These are phyloP conservation scores for Protosalanx chinensis DNA, from an alignment of 2,797 vertebrate genomes.

Conservation along the genomic window DNA sequence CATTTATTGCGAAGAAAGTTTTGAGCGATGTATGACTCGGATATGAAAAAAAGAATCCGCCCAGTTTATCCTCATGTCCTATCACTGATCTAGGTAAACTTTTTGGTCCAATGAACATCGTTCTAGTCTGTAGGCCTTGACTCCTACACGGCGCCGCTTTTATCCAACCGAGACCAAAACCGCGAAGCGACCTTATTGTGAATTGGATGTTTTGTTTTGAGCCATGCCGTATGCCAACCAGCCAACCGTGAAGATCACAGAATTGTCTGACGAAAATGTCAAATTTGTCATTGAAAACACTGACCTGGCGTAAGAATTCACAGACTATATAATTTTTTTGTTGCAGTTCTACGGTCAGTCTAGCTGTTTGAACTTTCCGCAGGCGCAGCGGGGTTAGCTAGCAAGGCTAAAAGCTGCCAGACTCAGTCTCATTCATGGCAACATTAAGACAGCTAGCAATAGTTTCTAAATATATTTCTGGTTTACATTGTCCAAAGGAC, in stretches of 20 bases:
- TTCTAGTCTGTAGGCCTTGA: slow-evolving; percentile 16
- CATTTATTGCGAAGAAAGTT: too few species aligned
- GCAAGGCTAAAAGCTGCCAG: not conserved
- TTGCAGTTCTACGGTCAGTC: too few species aligned
- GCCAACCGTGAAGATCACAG: slow-evolving; percentile 94
- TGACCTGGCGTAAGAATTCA: slow-evolving; percentile 85
- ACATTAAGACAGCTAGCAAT: not conserved
- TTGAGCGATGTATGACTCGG: slow-evolving; percentile 44
- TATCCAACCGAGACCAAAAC: not conserved
- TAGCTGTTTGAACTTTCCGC: too few species aligned
- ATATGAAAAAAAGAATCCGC: slow-evolving; percentile 31
- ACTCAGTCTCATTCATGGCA: not conserved
- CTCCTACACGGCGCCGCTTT: not conserved
- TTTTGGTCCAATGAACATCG: slow-evolving; percentile 42
- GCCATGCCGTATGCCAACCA: slow-evolving; percentile 96
- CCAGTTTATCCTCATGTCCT: slow-evolving; percentile 4
- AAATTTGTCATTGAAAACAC: slow-evolving; percentile 98
- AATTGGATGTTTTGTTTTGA: not conserved
- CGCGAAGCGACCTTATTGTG: not conserved
- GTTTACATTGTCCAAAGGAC: too few species aligned
- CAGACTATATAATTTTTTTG: not conserved
- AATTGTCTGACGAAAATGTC: slow-evolving; percentile 93
- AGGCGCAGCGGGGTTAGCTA: not conserved
- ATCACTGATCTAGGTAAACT: not conserved
- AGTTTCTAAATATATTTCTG: not conserved